Conservation (phyloP, 2,888 invertebrate species). For the Chironomus tentans region DNA sequence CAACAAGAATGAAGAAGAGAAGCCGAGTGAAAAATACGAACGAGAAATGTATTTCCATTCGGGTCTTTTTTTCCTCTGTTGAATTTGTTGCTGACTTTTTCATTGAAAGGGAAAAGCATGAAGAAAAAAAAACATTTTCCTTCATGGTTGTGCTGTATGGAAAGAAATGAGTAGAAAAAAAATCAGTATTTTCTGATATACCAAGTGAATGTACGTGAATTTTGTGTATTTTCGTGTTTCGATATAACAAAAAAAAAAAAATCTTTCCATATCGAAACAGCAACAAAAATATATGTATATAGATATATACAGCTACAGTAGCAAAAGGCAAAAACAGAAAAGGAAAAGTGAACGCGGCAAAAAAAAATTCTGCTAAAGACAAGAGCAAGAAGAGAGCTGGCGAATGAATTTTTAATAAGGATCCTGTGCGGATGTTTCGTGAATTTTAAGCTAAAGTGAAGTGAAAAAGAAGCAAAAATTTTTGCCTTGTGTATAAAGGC, state of each 20-base stretch:
- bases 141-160: background rate
- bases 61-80: no score
- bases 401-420: constrained; percentile 1
- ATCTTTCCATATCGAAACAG: no score
- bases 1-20: background rate
- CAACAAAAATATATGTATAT: background rate
- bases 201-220: background rate
- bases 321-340: no score
- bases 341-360: background rate
- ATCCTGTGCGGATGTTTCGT: constrained; percentile 1
- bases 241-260: background rate
- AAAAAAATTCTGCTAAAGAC: background rate
- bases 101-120: background rate
- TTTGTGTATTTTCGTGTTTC: background rate
- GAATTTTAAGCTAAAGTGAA: background rate
- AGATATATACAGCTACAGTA: background rate
- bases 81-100: constrained; percentile 17
- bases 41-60: no score
- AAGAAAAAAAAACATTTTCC: background rate
- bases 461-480: background rate
- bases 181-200: background rate
- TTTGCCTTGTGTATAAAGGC: no score
- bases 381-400: background rate
- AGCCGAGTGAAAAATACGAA: constrained; percentile 8
- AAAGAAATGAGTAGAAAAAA: background rate